Evolutionary conservation across 2,888 invertebrate genomes (phyloP).

Genomic region (Polydrusus tereticollis): DNA sequence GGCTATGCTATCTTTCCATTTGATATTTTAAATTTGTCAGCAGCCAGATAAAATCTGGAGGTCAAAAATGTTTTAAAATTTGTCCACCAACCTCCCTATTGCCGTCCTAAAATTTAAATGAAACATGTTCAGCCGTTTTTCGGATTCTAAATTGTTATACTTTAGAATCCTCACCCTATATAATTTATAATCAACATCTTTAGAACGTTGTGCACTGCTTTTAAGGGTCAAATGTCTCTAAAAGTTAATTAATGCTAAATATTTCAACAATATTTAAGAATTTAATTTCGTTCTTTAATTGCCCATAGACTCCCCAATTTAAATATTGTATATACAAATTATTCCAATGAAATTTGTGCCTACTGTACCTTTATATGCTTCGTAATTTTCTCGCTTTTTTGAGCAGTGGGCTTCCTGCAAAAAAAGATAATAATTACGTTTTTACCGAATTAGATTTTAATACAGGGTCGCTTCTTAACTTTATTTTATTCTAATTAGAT

Average conservation of each 20-base stretch:
- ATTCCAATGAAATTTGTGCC: neutral
- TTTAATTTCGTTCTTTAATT: slow-evolving; percentile 1
- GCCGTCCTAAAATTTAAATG: too few species aligned
- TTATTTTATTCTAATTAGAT: neutral
- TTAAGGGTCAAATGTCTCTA: too few species aligned
- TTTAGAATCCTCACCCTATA: too few species aligned
- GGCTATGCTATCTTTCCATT: too few species aligned
- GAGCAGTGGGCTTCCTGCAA: slow-evolving; percentile 30
- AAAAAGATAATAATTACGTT: slow-evolving; percentile 19
- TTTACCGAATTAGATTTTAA: neutral
- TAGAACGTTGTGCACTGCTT: too few species aligned
- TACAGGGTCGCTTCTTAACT: neutral
- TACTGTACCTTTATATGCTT: slow-evolving; percentile 12
- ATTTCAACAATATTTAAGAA: neutral
- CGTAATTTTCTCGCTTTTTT: slow-evolving; percentile 19
- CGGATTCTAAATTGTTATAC: too few species aligned
- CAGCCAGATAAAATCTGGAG: too few species aligned
- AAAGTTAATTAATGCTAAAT: neutral
- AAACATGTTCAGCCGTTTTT: too few species aligned
- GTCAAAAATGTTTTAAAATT: too few species aligned
- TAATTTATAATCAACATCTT: too few species aligned
- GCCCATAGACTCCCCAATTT: neutral
- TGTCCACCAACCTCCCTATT: too few species aligned
- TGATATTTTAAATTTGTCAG: too few species aligned
- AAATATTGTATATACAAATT: slow-evolving; percentile 1